Percentiles rank a stretch among this genome's conserved stretches.
These are phyloP conservation scores for Chrysolina oricalcia DNA, from an alignment of 2,888 invertebrate genomes.

Conservation along the genomic window DNA sequence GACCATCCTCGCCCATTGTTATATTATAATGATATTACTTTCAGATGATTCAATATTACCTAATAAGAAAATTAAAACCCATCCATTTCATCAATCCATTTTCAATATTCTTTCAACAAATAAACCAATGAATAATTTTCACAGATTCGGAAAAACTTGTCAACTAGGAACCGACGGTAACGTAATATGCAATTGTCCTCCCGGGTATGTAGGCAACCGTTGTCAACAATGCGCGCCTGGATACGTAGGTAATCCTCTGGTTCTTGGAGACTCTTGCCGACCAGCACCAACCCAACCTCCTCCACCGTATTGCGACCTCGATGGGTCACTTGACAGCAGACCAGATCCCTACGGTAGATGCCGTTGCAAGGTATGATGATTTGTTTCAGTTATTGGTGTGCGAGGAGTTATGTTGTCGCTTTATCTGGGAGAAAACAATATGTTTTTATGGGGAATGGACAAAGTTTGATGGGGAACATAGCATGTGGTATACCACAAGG, in stretches of 20 bases:
- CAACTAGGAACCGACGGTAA: conserved; percentile 81
- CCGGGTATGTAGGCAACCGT: conserved; percentile 83
- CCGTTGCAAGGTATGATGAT: conserved; percentile 79
- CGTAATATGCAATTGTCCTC: conserved; percentile 86
- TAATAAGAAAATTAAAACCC: too few species aligned
- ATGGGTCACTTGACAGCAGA: conserved; percentile 79
- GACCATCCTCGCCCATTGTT: too few species aligned
- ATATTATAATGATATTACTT: too few species aligned
- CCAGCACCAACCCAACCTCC: conserved; percentile 66
- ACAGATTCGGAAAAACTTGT: conserved; percentile 87
- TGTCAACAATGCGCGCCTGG: conserved; percentile 87
- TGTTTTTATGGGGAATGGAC: too few species aligned
- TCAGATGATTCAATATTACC: too few species aligned
- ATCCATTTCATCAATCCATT: too few species aligned
- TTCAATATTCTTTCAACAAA: too few species aligned
- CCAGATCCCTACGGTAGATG: conserved; percentile 74
- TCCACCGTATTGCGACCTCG: conserved; percentile 77
- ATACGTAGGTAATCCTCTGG: conserved; percentile 86
- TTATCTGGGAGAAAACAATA: too few species aligned
- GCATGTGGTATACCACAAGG: too few species aligned
- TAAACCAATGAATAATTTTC: too few species aligned
- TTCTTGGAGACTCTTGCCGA: conserved; percentile 84
- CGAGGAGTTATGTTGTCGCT: too few species aligned
- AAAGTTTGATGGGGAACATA: too few species aligned
- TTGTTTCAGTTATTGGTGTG: neutral